Percentiles rank a stretch among this genome's conserved stretches.
Evolutionary conservation across 1,140 invertebrate species (phyloP).

Genomic region (Frieseomelitta varia): DNA sequence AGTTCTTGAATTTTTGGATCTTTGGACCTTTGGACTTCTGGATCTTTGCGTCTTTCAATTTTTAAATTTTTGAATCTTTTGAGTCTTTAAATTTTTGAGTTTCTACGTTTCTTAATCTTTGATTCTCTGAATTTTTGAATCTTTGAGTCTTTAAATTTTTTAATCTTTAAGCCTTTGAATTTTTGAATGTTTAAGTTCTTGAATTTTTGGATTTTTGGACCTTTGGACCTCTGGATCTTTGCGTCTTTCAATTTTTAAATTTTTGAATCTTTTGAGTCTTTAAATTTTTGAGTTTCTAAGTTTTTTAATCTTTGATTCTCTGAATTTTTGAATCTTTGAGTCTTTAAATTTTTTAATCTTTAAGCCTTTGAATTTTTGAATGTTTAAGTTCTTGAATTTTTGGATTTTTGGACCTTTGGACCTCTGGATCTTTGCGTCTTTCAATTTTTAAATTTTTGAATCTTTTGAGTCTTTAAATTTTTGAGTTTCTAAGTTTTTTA

Average conservation of each 20-base stretch:
- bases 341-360: background rate
- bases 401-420: background rate
- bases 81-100: background rate
- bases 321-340: background rate
- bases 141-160: too few relatives aligned
- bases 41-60: background rate
- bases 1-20: background rate
- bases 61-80: too few relatives aligned
- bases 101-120: too few relatives aligned
- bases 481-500: background rate
- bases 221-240: background rate
- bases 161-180: background rate
- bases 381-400: background rate
- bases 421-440: rapidly evolving
- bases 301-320: background rate
- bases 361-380: too few relatives aligned
- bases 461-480: background rate
- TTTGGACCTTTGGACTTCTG: background rate
- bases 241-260: background rate
- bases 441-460: background rate
- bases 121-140: too few relatives aligned
- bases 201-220: background rate
- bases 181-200: background rate
- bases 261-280: background rate
- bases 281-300: background rate